phyloP scores from a whole-genome alignment of 2,113 vertebrate genomes.

The Acrocephalus kingi region DNA sequence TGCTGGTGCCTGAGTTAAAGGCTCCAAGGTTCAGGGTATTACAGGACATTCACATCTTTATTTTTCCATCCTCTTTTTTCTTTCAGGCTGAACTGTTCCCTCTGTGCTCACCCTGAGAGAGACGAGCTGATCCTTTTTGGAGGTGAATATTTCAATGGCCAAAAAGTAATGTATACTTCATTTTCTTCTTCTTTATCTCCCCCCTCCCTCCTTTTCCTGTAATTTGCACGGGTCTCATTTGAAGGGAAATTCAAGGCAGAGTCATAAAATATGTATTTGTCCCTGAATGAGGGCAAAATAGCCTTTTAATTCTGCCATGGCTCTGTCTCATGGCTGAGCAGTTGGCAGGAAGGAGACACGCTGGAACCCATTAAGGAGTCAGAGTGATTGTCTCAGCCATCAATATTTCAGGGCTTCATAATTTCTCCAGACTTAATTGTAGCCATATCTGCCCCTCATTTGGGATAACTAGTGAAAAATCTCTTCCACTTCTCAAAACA shows the following conservation, averaged over 20 bases:
- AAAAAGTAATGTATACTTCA: slow-evolving; percentile 87
- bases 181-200: slow-evolving; percentile 22
- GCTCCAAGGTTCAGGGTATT: background rate
- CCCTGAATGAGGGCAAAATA: slow-evolving; percentile 52
- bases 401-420: slow-evolving; percentile 49
- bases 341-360: background rate
- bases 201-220: background rate
- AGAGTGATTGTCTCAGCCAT: slow-evolving; percentile 29
- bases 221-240: slow-evolving; percentile 29
- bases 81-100: slow-evolving; percentile 85
- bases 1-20: background rate
- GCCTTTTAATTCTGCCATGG: slow-evolving; percentile 28
- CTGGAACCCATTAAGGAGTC: slow-evolving; percentile 35
- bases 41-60: background rate
- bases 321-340: background rate
- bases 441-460: slow-evolving; percentile 3
- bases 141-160: slow-evolving; percentile 98
- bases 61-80: background rate
- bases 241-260: background rate
- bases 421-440: slow-evolving; percentile 38
- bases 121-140: slow-evolving; percentile 96
- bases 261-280: slow-evolving; percentile 20
- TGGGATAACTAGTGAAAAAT: background rate
- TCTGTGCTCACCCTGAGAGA: slow-evolving; percentile 90
- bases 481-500: background rate